Conservation (phyloP, 2,797 vertebrate genomes). For the Gymnothorax reevesii region DNA sequence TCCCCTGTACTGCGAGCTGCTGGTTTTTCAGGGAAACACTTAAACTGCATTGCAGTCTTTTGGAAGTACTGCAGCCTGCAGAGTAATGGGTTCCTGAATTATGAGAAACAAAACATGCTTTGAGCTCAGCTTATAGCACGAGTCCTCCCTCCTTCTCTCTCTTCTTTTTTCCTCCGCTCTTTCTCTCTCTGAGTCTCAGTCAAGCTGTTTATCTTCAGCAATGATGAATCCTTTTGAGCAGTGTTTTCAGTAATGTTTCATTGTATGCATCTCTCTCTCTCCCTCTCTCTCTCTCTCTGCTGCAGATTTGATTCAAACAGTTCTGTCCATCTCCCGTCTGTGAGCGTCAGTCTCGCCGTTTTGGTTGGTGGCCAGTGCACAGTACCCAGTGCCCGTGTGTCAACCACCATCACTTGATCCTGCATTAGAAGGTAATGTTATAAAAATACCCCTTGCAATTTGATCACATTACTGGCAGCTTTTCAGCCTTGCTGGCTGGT, state of each 20-base stretch:
- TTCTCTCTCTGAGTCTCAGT: not conserved
- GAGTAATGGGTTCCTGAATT: not conserved
- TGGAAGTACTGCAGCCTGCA: constrained; percentile 22
- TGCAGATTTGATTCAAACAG: not conserved
- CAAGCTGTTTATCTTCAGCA: not conserved
- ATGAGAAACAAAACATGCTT: not conserved
- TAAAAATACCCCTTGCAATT: not conserved
- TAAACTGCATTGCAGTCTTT: constrained; percentile 60
- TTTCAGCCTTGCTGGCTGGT: not conserved
- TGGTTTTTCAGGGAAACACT: constrained; percentile 53
- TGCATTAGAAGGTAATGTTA: too few species aligned
- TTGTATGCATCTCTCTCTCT: not conserved
- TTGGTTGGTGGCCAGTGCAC: not conserved
- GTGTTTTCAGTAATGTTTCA: too few species aligned
- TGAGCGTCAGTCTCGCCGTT: not conserved
- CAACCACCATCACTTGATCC: not conserved
- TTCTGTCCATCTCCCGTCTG: not conserved
- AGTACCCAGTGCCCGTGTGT: not conserved
- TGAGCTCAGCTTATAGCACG: not conserved
- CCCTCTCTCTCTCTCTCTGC: not conserved
- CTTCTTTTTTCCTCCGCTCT: not conserved
- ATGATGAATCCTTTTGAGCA: not conserved
- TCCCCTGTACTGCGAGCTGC: not conserved
- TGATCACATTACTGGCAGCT: not conserved
- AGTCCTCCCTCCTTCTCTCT: not conserved